Base-by-base conservation (phyloP, 2,797 vertebrate species). In the Pelodytes ibericus region DNA sequence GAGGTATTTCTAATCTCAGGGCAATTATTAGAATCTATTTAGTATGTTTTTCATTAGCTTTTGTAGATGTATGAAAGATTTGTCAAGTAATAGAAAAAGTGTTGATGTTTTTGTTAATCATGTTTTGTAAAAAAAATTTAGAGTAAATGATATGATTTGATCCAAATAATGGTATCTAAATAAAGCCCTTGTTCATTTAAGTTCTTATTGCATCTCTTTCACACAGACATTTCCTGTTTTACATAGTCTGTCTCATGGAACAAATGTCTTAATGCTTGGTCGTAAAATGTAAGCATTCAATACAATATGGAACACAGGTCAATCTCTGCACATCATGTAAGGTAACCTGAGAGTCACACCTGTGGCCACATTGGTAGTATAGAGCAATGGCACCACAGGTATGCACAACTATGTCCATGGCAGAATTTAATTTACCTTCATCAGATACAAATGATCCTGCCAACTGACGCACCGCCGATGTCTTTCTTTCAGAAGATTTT, bases 401-500 rank as follows among this genome's bases (percentile, higher is more conserved):
- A n/a, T n/a, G n/a, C n/a, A 44, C 5, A 44, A 44, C 13, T 16
- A 44, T n/a, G 24, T 44, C 56, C n/a, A 72, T 33, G 11, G 9
- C 20, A 4, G 22, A 15, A 56, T 27, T 6, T 10, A 15, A 66
- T 71, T 71, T 76, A 76, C 77, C 82, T 81, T 87, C 89, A 92
- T 88, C 87, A 84, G 82, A 85, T 65, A 79, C 72, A 80, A 88
- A 65, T 0, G 85, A 74, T 53, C 84, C 82, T 49, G 80, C 68
- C 80, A 92, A 77, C 72, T 77, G 86, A 64, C 87, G 89, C 4
- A 86, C 75, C 15, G 70, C 66, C 75, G 82, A 83, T 16, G 81
- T 69, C 73, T 87, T 90, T 83, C 82, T 89, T 81, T 82, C 85
- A 63, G 85, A 82, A 66, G 87, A 80, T 64, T 72, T 84, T 30